Evolutionary conservation across 1,140 invertebrate genomes (phyloP), one percentile per base, ranked within the genome.

Genomic region (Sminthurides bifidus): DNA sequence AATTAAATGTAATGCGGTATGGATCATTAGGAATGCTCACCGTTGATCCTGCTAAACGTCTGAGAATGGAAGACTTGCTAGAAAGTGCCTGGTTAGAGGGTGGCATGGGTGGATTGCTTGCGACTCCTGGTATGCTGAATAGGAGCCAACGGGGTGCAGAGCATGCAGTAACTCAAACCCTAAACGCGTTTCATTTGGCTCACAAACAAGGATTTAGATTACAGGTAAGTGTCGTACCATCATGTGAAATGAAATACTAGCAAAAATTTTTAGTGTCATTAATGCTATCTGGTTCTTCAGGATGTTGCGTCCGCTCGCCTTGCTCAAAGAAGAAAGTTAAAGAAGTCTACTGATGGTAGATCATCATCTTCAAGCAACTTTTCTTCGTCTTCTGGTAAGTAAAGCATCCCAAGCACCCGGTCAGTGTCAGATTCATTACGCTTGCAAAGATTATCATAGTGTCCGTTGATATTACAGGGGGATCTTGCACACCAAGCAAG

Each of bases 11-110:
- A 44, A 24, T 44, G 17, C 8, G 14, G 51, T 37, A 17, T 14
- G 5, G 49, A 41, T 44, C 10, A 29, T 52, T 59, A 71, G 77
- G 81, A 12, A 72, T 94, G 23, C 70, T 94, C 23, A 85, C 83
- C 0, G 81, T 90, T 1, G 84, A 92, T 66, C 84, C 88, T 0
- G 73, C 70, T 21, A 76, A 81, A 63, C 73, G 90, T 52, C 69
- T 91, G 4, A 79, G 77, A 26, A 81, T 91, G 68, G 61, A 65
- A 14, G 78, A 83, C 38, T 70, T 91, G 1, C 68, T 76, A 0
- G 68, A 71, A 6, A 80, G 82, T 66, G 70, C 77, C 5, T 90
- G 87, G 59, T 49, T 64, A 19, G 63, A 61, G 58, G 63, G 59
- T 17, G 63, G 59, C 10, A 61, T 61, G 53, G 63, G 63, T 37